Conservation (phyloP, 2,888 invertebrate species). For the Chorisops tibialis region DNA sequence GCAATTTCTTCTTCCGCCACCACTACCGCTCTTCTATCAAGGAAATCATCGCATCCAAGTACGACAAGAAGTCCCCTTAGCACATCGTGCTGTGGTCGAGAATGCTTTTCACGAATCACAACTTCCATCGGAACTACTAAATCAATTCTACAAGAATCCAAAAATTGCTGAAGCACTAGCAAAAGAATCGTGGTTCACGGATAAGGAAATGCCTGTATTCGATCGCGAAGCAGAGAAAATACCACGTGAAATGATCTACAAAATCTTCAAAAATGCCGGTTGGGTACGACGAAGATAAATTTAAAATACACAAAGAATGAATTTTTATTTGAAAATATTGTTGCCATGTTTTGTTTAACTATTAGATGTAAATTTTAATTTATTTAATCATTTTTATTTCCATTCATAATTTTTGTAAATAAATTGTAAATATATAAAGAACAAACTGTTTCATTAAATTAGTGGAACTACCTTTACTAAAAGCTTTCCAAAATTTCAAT, state of each 20-base stretch:
- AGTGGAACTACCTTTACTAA: no score
- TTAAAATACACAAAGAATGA: no score
- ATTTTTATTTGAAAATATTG: no score
- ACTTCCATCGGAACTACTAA: constrained; percentile 65
- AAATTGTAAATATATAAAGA: no score
- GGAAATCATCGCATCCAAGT: constrained; percentile 3
- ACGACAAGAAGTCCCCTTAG: constrained; percentile 45
- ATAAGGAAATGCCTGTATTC: constrained; percentile 74
- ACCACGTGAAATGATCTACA: constrained; percentile 70
- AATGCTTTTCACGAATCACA: constrained; percentile 70
- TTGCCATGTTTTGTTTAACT: no score
- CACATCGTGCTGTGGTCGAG: constrained; percentile 69
- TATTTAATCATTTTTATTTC: no score
- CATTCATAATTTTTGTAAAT: no score
- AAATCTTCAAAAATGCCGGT: constrained; percentile 71
- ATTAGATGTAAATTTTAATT: no score
- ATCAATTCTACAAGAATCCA: constrained; percentile 74
- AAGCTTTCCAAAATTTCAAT: no score
- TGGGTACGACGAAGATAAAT: constrained; percentile 44
- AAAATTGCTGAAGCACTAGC: constrained; percentile 69
- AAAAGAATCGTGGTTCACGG: constrained; percentile 73
- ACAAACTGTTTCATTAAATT: no score
- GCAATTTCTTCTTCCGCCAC: constrained; percentile 21
- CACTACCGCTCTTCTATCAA: constrained; percentile 25
- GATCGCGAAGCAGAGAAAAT: constrained; percentile 79